These are phyloP conservation scores for Solea senegalensis DNA, from an alignment of 2,113 vertebrate species.

Conservation along the genomic window DNA sequence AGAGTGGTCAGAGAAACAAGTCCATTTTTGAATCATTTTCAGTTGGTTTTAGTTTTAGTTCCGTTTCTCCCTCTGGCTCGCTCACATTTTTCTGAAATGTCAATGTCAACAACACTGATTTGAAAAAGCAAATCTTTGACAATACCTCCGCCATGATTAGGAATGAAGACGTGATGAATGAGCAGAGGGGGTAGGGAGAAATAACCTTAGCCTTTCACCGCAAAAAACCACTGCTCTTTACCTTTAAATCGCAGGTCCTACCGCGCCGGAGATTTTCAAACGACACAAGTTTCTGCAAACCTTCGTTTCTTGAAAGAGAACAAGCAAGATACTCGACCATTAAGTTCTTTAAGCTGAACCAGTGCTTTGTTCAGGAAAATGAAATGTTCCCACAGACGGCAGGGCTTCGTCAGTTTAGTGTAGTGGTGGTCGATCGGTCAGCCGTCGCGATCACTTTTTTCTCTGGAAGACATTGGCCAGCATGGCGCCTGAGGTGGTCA, in stretches of 20 bases:
- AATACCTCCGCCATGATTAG: constrained; percentile 14
- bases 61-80: not conserved
- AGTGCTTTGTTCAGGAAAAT: constrained; percentile 29
- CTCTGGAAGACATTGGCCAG: constrained; percentile 99
- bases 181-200: constrained; percentile 4
- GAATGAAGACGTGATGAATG: constrained; percentile 9
- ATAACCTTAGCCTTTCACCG: constrained; percentile 22
- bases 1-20: constrained; percentile 21
- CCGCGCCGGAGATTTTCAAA: constrained; percentile 16
- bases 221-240: constrained; percentile 27
- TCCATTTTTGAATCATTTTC: constrained; percentile 16
- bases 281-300: constrained; percentile 14
- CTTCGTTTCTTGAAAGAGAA: constrained; percentile 15
- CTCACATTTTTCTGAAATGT: constrained; percentile 37
- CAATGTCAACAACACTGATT: constrained; percentile 48
- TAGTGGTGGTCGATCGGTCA: constrained; percentile 2
- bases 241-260: constrained; percentile 22
- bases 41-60: constrained; percentile 26
- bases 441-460: constrained; percentile 84
- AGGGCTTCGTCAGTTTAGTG: constrained; percentile 74
- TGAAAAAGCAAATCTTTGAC: constrained; percentile 25
- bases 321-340: constrained; percentile 15
- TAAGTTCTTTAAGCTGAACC: constrained; percentile 27
- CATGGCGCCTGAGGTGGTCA: constrained; percentile 98
- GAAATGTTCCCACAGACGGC: constrained; percentile 62